A percentile compares a stretch with the other conserved stretches of the same genome.
These are phyloP conservation scores for Palythoa grandiflora DNA, from an alignment of 92 coral and sea anemone genomes.

Conservation along the genomic window DNA sequence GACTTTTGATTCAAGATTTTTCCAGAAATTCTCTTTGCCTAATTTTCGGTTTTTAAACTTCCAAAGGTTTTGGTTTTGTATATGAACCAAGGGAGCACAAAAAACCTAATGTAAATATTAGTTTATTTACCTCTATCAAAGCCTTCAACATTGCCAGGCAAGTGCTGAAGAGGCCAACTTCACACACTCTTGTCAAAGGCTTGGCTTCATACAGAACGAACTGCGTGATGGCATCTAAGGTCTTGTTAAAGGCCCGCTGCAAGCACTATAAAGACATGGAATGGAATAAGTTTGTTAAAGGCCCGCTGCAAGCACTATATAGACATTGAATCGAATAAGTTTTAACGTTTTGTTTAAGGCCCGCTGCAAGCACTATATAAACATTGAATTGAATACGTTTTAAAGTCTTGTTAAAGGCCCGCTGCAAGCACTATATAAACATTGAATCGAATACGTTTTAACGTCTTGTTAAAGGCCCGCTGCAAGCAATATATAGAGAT, in stretches of 20 bases:
- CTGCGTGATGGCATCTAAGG: constrained; percentile 93
- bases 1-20: background rate
- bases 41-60: too few species aligned
- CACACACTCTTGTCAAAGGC: constrained; percentile 89
- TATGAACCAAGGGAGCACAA: background rate
- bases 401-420: background rate
- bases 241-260: constrained; percentile 91
- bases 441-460: too few species aligned
- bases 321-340: too few species aligned
- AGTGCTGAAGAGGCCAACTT: constrained; percentile 93
- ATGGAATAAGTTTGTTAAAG: background rate
- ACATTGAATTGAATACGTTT: too few species aligned
- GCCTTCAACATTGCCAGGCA: constrained; percentile 92
- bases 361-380: background rate
- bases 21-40: background rate
- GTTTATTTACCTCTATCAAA: constrained; percentile 82
- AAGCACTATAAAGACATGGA: constrained; percentile 72
- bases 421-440: background rate
- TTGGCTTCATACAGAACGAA: constrained; percentile 93
- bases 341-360: too few species aligned
- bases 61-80: background rate
- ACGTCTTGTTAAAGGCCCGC: background rate
- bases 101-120: background rate
- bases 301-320: background rate
- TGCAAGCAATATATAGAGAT: background rate